Evolutionary conservation across 2,113 vertebrate species (phyloP), one percentile per base, ranked within the genome.

Genomic region (Psittacus erithacus): DNA sequence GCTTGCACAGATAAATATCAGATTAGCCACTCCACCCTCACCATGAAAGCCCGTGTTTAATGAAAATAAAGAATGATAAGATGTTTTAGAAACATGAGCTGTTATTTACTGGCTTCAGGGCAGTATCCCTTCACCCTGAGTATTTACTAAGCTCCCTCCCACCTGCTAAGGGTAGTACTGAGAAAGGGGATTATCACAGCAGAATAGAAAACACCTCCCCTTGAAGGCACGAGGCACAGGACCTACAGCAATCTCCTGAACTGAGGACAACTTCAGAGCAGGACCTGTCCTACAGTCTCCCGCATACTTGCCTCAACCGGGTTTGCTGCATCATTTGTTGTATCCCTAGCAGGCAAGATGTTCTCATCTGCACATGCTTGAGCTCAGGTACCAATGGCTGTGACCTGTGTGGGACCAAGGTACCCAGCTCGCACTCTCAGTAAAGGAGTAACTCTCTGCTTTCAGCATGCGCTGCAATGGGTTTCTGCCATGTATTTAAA

Each of bases 41-140:
- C 50, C 76, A 82, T 28, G 43, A 90, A 96, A 94, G 60, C 52
- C 47, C 1, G 1, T 3, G 4, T 39, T 50, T 93, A 86, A 93
- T 76, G 33, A 91, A 95, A 86, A 31, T 55, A 60, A 93, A 90
- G 73, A 84, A 76, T 6, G 9, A 53, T 68, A 81, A 88, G 2
- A 47, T 38, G 31, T 41, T 95, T 83, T 68, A 90, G 50, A 93
- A 96, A 90, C 55, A 65, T 4, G 2, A 28, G 18, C 35, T 81
- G 25, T 39, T 90, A 22, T 92, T 95, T 90, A 93, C 90, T 83
- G 59, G 44, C 90, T 92, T 75, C 74, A 90, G 88, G 73, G 93
- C 68, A 88, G 19, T 17, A 91, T 70, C 55, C 59, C 75, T 63
- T 63, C 83, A 81, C n/a, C 20, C 22, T 11, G 4, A 75, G 52